phyloP scores from a whole-genome alignment of 2,888 invertebrate genomes.

The Antitype chi region DNA sequence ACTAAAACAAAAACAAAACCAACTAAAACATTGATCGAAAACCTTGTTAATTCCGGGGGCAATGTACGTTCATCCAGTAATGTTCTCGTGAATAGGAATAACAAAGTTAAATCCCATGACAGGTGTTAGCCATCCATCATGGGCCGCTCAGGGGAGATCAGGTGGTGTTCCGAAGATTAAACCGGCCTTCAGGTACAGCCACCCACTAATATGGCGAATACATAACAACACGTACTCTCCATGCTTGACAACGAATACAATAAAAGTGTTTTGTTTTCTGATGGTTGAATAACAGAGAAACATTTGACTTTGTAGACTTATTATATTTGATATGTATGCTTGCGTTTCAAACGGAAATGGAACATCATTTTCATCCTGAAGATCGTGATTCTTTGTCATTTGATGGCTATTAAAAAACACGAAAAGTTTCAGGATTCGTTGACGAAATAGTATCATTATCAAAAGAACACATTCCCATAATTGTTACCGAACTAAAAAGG shows the following conservation, averaged over 20 bases:
- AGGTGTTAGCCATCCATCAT: conserved; percentile 68
- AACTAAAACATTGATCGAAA: conserved; percentile 18
- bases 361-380: background rate
- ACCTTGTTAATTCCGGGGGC: conserved; percentile 20
- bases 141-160: conserved; percentile 56
- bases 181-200: conserved; percentile 32
- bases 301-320: background rate
- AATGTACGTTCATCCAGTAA: conserved; percentile 13
- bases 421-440: background rate
- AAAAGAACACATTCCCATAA: conserved; percentile 22
- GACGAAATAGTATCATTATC: conserved; percentile 10
- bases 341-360: conserved; percentile 17
- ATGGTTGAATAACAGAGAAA: background rate
- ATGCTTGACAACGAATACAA: conserved; percentile 13
- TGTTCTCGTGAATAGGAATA: conserved; percentile 37
- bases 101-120: conserved; percentile 65
- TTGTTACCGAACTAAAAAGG: conserved; percentile 36
- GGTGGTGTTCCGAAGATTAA: conserved; percentile 70
- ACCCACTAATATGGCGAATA: conserved; percentile 45
- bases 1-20: conserved; percentile 4
- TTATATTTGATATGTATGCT: conserved; percentile 9
- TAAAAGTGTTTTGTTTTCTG: background rate
- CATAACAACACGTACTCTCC: conserved; percentile 32
- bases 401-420: background rate
- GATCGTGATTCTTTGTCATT: conserved; percentile 12